Evolutionary conservation across 2,797 vertebrate species (phyloP), one percentile per base, ranked within the genome.

Genomic region (Phataginus tricuspis): DNA sequence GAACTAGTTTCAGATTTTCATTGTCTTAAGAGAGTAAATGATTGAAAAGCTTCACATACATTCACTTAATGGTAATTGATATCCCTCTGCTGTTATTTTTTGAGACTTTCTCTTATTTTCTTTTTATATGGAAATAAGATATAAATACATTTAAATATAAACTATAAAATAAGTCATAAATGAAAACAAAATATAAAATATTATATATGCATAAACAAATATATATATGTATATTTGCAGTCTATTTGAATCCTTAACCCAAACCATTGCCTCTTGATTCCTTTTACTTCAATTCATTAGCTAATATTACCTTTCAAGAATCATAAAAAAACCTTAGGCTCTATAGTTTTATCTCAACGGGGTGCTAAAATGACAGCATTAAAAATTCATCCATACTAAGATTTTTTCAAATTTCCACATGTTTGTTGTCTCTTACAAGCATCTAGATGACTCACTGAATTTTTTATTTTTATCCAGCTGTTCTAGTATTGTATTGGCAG

Each of bases 251-350:
- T 91, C 45, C 1, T 11, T 93, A 45, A 27, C 68, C 27, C 51
- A 85, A 79, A 21, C 7, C 4, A 72, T 34, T 68, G 12, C 13
- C 16, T 8, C 1, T 42, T 89, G 63, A 75, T 27, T 75, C 39
- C 6, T 61, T 82, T 80, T 39, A 87, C 90, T 89, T 95, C 11
- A 39, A 18, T 69, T 51, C 14, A 37, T 69, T 87, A 42, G 39
- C 53, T 92, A 64, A 68, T 92, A 69, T 8, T 94, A 51, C 31
- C 34, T 93, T 88, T 80, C 25, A 89, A 66, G 29, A 95, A 39
- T 89, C 37, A 61, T 57, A 45, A 93, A 89, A 94, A 45, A 45
- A 45, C 42, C 5, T n/a, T 51, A 80, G 18, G 2, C 31, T 71
- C 31, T 63, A 64, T 80, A 61, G 23, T 89, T 93, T 93, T 57